Evolutionary conservation across 2,113 vertebrate species (phyloP), one percentile per base, ranked within the genome.

Genomic region (Cyrtonyx montezumae): DNA sequence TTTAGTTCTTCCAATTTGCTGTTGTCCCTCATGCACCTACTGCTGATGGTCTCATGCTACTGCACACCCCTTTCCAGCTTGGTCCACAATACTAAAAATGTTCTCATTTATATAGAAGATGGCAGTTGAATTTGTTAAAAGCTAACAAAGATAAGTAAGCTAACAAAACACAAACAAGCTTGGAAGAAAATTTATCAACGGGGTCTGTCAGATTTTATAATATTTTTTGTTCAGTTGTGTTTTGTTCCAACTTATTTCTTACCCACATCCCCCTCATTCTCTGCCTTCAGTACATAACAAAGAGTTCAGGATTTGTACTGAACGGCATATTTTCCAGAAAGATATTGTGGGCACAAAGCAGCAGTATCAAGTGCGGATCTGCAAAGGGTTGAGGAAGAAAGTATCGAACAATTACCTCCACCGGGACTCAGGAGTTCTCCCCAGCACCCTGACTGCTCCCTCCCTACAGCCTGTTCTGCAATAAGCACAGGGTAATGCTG

Each of bases 11-110:
- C 79, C 30, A 74, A 71, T 82, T 23, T 70, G 55, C 76, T 91
- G 75, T 45, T 79, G 58, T 89, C 75, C 96, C 79, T 88, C 68
- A 80, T 43, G 0, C 42, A 85, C 46, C 87, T 91, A 75, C 93
- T 96, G 82, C 84, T 88, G 86, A 92, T 88, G 88, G 95, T 94
- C 84, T 96, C 76, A 78, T 58, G 55, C 79, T 56, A 61, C 78
- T 94, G 91, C 48, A 95, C 76, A 75, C 71, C 90, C 96, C 53
- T 93, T 91, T 56, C 70, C 63, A 91, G 87, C 62, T 81, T 32
- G 3, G 84, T 78, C 53, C 34, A 79, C 34, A 23, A 49, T 49
- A 48, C 87, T 87, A 84, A 88, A 92, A 88, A 84, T 53, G 16
- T 88, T 96, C 92, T 92, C 74, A 66, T n/a, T 92, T 48, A 45